phyloP scores from a whole-genome alignment of 2,113 vertebrate genomes.

The Tragulus kanchil region DNA sequence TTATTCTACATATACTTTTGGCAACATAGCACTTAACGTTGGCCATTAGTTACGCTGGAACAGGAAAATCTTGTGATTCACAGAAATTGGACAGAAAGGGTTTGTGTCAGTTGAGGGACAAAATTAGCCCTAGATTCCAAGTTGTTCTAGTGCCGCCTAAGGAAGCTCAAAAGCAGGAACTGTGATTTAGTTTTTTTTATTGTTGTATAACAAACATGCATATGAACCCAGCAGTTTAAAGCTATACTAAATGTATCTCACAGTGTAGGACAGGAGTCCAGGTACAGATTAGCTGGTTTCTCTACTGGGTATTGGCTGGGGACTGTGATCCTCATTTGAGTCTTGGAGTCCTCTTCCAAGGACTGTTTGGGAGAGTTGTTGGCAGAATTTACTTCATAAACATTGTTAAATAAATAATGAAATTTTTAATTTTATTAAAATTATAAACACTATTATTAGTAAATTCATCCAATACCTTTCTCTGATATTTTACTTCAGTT shows the following conservation, averaged over 20 bases:
- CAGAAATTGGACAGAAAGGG: no score
- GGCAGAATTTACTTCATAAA: neutral
- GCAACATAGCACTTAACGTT: constrained; percentile 10
- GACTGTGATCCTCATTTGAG: neutral
- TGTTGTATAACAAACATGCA: neutral
- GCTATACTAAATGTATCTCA: neutral
- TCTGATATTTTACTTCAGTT: constrained; percentile 25
- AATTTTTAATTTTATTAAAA: no score
- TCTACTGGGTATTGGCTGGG: neutral
- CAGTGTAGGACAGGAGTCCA: neutral
- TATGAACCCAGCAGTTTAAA: neutral
- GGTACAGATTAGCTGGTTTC: neutral
- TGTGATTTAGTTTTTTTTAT: neutral
- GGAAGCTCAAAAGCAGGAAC: neutral
- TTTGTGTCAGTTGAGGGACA: neutral
- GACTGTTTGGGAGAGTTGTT: neutral
- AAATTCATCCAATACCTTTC: neutral
- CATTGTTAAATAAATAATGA: no score
- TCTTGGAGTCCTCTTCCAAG: neutral
- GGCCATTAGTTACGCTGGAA: neutral
- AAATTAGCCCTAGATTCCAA: neutral
- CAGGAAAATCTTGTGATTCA: neutral
- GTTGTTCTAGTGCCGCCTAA: neutral
- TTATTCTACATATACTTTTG: neutral
- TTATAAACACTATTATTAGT: neutral